phyloP scores from a whole-genome alignment of 2,888 invertebrate species.

The Hipparchia semele region DNA sequence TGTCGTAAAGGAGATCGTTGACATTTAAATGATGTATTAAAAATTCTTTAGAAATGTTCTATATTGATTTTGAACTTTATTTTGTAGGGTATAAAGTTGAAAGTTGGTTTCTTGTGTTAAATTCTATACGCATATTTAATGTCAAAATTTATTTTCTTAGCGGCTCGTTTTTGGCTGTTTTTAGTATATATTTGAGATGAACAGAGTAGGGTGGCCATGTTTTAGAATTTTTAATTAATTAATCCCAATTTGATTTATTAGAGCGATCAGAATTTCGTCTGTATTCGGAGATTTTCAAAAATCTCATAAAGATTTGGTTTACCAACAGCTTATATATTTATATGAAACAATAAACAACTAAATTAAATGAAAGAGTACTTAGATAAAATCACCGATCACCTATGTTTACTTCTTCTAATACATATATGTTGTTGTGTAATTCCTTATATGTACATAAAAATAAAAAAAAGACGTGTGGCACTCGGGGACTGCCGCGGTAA shows the following conservation, averaged over 20 bases:
- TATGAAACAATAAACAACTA: too few relatives aligned
- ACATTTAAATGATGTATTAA: slow-evolving; percentile 20
- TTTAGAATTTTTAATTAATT: not conserved
- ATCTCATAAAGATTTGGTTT: too few relatives aligned
- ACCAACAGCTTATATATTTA: too few relatives aligned
- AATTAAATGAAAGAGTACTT: too few relatives aligned
- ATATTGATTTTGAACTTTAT: slow-evolving; percentile 3
- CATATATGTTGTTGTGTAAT: too few relatives aligned
- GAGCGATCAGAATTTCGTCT: too few relatives aligned
- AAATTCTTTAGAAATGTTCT: not conserved
- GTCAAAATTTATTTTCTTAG: slow-evolving; percentile 22
- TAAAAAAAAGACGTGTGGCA: too few relatives aligned
- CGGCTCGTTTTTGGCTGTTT: slow-evolving; percentile 23
- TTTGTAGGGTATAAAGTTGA: not conserved
- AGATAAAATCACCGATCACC: too few relatives aligned
- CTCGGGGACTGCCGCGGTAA: too few relatives aligned
- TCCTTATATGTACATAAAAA: too few relatives aligned
- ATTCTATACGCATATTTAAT: slow-evolving; percentile 15
- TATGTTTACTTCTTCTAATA: too few relatives aligned
- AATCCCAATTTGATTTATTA: not conserved
- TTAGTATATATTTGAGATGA: slow-evolving; percentile 18
- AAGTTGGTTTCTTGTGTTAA: not conserved
- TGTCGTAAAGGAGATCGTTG: slow-evolving; percentile 26
- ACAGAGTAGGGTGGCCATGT: slow-evolving; percentile 10
- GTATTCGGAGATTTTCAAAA: too few relatives aligned